Conservation (phyloP, 1,140 invertebrate species). For the Centruroides sculpturatus region DNA sequence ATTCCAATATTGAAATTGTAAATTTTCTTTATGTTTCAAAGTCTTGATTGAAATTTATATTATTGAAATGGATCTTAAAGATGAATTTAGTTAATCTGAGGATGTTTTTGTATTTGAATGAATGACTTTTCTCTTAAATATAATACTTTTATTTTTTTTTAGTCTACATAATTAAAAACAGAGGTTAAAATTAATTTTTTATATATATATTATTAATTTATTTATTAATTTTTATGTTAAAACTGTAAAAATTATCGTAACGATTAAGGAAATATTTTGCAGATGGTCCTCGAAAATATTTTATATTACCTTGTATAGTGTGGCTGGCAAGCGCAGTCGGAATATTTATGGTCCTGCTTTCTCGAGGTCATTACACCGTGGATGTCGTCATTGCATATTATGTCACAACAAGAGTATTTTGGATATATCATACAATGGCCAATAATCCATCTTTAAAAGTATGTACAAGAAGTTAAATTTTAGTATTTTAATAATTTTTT, state of each 20-base stretch:
- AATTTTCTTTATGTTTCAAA: too few relatives aligned
- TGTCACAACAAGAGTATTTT: constrained; percentile 75
- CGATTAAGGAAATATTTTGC: constrained; percentile 19
- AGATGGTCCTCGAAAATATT: constrained; percentile 64
- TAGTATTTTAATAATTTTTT: background rate
- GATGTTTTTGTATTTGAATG: too few relatives aligned
- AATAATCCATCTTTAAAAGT: constrained; percentile 17
- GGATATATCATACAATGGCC: constrained; percentile 59
- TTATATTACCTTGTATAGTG: constrained; percentile 56
- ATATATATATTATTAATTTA: background rate
- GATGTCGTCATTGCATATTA: constrained; percentile 85
- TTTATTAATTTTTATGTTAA: constrained; percentile 4
- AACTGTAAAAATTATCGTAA: background rate
- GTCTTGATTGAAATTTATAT: too few relatives aligned
- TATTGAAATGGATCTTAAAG: too few relatives aligned
- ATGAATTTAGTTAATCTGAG: too few relatives aligned
- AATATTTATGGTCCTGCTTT: constrained; percentile 60
- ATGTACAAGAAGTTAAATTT: constrained; percentile 1
- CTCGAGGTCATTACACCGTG: constrained; percentile 79
- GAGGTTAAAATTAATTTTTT: too few relatives aligned
- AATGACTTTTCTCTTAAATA: too few relatives aligned
- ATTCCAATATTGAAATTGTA: too few relatives aligned
- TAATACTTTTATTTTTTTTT: too few relatives aligned
- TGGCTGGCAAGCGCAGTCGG: constrained; percentile 49
- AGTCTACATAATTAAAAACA: too few relatives aligned